These are phyloP conservation scores for Spea bombifrons DNA, from an alignment of 2,113 vertebrate species.

Conservation along the genomic window DNA sequence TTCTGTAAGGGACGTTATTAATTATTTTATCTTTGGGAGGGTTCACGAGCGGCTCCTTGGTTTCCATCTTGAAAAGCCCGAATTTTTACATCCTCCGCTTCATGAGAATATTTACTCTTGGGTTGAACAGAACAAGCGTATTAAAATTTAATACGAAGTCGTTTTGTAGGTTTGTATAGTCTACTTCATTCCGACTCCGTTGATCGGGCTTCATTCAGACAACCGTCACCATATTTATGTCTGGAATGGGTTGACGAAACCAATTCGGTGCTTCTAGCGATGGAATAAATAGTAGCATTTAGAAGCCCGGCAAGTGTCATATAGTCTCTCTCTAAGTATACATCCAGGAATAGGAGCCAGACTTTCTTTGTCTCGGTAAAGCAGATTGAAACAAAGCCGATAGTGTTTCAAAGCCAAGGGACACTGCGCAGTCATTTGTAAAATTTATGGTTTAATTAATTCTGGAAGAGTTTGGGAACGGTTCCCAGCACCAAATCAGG, in stretches of 20 bases:
- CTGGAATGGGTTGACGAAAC: slow-evolving; percentile 5
- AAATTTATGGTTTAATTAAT: slow-evolving; percentile 67
- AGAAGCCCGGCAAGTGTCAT: background rate
- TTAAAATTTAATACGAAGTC: no score
- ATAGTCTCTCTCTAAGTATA: slow-evolving; percentile 1
- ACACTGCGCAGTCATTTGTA: slow-evolving; percentile 56
- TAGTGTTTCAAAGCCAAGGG: slow-evolving; percentile 58
- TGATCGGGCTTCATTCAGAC: background rate
- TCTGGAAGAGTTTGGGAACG: slow-evolving; percentile 58
- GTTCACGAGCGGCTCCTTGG: no score
- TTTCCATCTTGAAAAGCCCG: no score
- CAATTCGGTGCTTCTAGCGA: background rate
- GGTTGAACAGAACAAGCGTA: no score
- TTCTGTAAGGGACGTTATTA: no score
- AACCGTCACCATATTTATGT: slow-evolving; percentile 1
- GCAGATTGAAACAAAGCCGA: slow-evolving; percentile 55
- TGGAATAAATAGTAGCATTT: slow-evolving; percentile 3
- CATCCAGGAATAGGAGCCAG: background rate
- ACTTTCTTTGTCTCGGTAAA: slow-evolving; percentile 4
- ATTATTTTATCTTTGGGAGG: no score
- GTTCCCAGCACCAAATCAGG: slow-evolving; percentile 58
- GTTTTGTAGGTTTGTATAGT: no score
- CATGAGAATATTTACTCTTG: no score
- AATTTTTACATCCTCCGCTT: no score
- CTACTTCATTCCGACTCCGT: slow-evolving; percentile 5